phyloP scores from a whole-genome alignment of 1,140 invertebrate species.

The Chrysomallon squamiferum region DNA sequence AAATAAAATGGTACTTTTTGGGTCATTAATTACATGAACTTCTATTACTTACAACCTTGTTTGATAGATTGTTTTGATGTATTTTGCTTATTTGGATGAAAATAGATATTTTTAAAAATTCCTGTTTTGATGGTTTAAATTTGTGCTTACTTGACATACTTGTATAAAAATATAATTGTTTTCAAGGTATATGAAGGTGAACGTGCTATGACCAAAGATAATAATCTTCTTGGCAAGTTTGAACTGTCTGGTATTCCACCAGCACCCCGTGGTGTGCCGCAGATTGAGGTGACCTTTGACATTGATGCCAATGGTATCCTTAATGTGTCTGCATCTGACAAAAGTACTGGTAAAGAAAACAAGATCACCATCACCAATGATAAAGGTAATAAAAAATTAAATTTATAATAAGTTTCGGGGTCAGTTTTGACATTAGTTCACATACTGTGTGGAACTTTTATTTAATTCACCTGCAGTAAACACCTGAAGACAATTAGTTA shows the following conservation, averaged over 20 bases:
- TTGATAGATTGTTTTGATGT: slow-evolving; percentile 77
- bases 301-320: slow-evolving; percentile 70
- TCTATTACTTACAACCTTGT: slow-evolving; percentile 76
- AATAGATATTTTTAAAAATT: no score
- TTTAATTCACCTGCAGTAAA: no score
- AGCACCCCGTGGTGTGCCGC: slow-evolving; percentile 90
- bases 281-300: slow-evolving; percentile 74
- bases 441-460: no score
- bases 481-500: no score
- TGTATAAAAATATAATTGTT: slow-evolving; percentile 91
- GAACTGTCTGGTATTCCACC: slow-evolving; percentile 92
- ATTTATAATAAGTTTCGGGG: not conserved
- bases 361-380: slow-evolving; percentile 99
- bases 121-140: slow-evolving; percentile 90
- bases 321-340: slow-evolving; percentile 67
- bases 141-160: slow-evolving; percentile 91
- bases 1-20: no score
- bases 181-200: slow-evolving; percentile 69
- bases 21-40: slow-evolving; percentile 77
- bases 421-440: no score
- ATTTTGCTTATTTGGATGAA: slow-evolving; percentile 81
- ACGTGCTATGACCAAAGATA: slow-evolving; percentile 71
- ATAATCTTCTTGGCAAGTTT: slow-evolving; percentile 87
- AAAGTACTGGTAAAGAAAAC: slow-evolving; percentile 91
- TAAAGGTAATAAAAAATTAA: slow-evolving; percentile 70